Evolutionary conservation across 2,797 vertebrate species (phyloP), one percentile per base, ranked within the genome.

Genomic region (Gymnopithys bicolor): DNA sequence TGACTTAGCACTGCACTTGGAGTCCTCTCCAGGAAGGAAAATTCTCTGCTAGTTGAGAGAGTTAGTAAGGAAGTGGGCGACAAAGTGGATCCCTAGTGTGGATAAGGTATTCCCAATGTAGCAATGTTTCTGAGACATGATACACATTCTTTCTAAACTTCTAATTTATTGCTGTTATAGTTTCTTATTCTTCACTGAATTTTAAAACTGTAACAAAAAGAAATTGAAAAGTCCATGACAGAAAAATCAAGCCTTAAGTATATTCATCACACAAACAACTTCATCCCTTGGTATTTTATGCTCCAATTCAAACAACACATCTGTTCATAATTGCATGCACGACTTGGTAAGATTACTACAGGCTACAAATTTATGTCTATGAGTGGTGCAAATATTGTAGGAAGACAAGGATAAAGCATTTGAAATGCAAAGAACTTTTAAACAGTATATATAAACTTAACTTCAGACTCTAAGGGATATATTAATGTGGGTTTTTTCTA

Each of bases 231-330:
- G 59, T 73, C 87, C 79, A 58, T 52, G 66, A 74, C 33, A 90
- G 51, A 43, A 86, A 73, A 92, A 92, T 81, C 62, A 92, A 84
- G 52, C 28, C 48, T 62, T 92, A 78, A 87, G 73, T 93, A n/a
- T 79, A 84, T 91, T 89, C 59, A 85, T 86, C 91, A 85, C 66
- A 84, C 55, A 93, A 95, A 89, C 75, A 87, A 53, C 84, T 92
- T 90, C 71, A 89, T 95, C 56, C 55, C 73, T 94, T 71, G 63
- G 62, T 93, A 78, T 87, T 95, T 94, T 91, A 91, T 92, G 92
- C 87, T 92, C 87, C 79, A 95, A 83, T 94, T 94, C 90, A 87
- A 71, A 53, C 27, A 89, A 94, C 87, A 85, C 92, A 93, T 93
- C 93, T 95, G 87, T 81, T 92, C 87, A 45, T 94, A 91, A 89